Percentiles rank a stretch among this genome's conserved stretches.
These are phyloP conservation scores for Metellina segmentata DNA, from an alignment of 2,888 invertebrate genomes.

Conservation along the genomic window DNA sequence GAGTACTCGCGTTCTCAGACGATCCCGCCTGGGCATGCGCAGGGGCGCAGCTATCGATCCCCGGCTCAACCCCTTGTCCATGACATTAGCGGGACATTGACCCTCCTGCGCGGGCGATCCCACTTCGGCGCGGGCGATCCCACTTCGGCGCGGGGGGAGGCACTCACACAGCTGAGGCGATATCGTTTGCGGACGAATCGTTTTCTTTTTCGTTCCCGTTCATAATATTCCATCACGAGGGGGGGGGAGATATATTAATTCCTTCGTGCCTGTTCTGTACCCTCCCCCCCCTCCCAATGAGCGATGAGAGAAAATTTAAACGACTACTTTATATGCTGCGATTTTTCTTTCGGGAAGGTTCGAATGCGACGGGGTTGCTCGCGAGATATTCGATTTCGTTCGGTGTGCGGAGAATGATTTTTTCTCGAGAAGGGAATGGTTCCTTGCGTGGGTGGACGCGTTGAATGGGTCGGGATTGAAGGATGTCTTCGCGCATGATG, in stretches of 20 bases:
- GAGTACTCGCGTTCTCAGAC: constrained; percentile 43
- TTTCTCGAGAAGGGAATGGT: no score
- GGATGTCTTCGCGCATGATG: neutral
- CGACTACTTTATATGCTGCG: neutral
- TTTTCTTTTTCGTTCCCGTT: no score
- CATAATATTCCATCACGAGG: no score
- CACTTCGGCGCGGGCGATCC: neutral
- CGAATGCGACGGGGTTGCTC: neutral
- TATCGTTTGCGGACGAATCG: no score
- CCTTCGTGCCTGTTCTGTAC: no score
- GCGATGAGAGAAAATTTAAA: neutral
- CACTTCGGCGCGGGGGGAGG: neutral
- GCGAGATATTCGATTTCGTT: no score
- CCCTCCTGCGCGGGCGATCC: constrained; percentile 40
- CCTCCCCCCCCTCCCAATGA: no score
- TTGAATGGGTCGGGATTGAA: neutral
- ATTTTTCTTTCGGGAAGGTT: neutral
- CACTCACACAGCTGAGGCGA: no score
- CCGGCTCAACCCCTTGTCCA: constrained; percentile 62
- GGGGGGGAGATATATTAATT: no score
- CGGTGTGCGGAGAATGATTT: no score
- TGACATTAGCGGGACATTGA: constrained; percentile 76
- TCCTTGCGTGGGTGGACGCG: neutral
- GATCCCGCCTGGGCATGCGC: constrained; percentile 20
- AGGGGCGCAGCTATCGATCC: constrained; percentile 29